A percentile compares a stretch with the other conserved stretches of the same genome.
These are phyloP conservation scores for Steinernema scapterisci DNA, from an alignment of 2,888 invertebrate species.

Conservation along the genomic window DNA sequence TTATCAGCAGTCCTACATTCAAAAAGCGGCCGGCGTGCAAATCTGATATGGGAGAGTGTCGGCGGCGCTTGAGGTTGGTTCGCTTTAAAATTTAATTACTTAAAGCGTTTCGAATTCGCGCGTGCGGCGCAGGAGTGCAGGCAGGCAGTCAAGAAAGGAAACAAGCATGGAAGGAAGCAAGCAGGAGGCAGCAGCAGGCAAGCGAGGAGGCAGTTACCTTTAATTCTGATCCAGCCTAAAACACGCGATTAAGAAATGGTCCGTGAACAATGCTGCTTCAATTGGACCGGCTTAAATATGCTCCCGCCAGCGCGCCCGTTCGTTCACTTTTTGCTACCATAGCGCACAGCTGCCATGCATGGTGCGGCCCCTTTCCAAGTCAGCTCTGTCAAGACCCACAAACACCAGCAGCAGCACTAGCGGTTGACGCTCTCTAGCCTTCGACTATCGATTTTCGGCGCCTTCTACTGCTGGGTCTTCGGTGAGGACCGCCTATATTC, in stretches of 20 bases:
- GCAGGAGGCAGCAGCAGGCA: no score
- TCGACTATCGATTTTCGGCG: slow-evolving; percentile 29
- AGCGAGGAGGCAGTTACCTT: no score
- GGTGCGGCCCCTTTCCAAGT: slow-evolving; percentile 32
- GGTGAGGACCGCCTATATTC: slow-evolving; percentile 32
- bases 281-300: slow-evolving; percentile 9
- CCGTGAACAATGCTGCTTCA: not conserved
- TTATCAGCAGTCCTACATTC: no score
- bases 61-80: no score
- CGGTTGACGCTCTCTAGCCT: slow-evolving; percentile 31
- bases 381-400: slow-evolving; percentile 29
- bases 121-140: no score
- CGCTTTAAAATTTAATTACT: no score
- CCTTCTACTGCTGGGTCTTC: slow-evolving; percentile 26
- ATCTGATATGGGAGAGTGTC: no score
- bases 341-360: slow-evolving; percentile 32
- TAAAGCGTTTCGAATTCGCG: no score
- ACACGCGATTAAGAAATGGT: not conserved
- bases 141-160: no score
- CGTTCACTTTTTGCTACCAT: slow-evolving; percentile 28
- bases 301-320: not conserved
- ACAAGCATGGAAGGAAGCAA: no score
- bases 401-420: slow-evolving; percentile 31
- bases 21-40: no score
- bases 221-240: not conserved